These are phyloP conservation scores for Phenganax subtilis DNA, from an alignment of 92 coral and sea anemone genomes.

Conservation along the genomic window DNA sequence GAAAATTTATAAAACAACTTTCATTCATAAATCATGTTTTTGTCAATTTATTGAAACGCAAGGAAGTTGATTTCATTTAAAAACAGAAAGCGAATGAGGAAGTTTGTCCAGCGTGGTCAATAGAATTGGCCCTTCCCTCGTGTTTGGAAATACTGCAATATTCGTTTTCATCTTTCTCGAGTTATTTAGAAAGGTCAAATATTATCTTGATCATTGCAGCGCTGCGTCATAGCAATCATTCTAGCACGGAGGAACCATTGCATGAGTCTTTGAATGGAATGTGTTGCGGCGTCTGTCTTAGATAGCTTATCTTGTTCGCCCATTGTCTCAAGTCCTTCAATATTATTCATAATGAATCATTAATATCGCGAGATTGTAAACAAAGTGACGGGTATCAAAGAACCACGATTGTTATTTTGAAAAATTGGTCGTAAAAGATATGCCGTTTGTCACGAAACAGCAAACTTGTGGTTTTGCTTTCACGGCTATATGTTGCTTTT, in stretches of 20 bases:
- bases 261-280: not conserved
- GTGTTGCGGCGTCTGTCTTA: not conserved
- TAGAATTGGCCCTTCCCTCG: too few relatives aligned
- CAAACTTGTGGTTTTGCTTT: constrained; percentile 27
- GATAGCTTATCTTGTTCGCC: not conserved
- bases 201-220: not conserved
- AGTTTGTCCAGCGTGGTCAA: too few relatives aligned
- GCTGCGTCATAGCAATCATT: not conserved
- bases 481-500: constrained; percentile 20
- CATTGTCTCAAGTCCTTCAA: not conserved
- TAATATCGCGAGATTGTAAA: constrained; percentile 1
- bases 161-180: too few relatives aligned
- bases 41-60: too few relatives aligned
- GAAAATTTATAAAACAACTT: too few relatives aligned
- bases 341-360: not conserved
- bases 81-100: too few relatives aligned
- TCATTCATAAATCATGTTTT: too few relatives aligned
- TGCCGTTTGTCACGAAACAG: not conserved
- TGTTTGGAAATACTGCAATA: too few relatives aligned
- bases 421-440: not conserved
- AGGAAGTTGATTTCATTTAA: too few relatives aligned
- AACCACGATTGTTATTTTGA: not conserved
- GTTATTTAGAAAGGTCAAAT: too few relatives aligned
- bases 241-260: not conserved
- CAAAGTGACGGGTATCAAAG: not conserved